Evolutionary conservation across 2,888 invertebrate genomes (phyloP).

Genomic region (Crepidodera aurea): DNA sequence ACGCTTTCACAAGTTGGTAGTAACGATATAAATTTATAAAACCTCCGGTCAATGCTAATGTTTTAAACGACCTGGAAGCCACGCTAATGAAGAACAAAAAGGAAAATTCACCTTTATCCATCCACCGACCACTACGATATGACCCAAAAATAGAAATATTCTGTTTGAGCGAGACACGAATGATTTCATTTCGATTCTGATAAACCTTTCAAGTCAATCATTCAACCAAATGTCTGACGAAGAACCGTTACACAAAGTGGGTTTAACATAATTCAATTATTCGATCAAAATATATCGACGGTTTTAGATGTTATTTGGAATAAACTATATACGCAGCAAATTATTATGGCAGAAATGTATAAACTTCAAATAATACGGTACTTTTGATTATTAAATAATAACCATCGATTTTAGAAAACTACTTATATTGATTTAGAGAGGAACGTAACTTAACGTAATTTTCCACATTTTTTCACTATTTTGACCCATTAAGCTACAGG

Average conservation of each 20-base stretch:
- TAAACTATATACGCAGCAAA: no score
- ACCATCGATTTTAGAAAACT: no score
- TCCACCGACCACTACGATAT: neutral
- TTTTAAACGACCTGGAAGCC: neutral
- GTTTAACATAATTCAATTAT: constrained; percentile 15
- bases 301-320: no score
- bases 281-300: constrained; percentile 6
- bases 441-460: no score
- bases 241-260: constrained; percentile 1
- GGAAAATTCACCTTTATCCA: neutral
- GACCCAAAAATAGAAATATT: constrained; percentile 8
- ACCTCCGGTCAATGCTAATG: neutral
- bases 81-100: neutral
- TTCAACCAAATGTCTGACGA: constrained; percentile 8
- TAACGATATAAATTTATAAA: neutral
- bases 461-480: no score
- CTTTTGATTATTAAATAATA: no score
- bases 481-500: no score
- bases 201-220: constrained; percentile 14
- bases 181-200: neutral
- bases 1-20: no score
- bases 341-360: no score
- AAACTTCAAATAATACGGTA: no score
- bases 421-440: no score
- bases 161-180: neutral